Base-by-base conservation (phyloP, 2,888 invertebrate species). In the Hemaris fuciformis region DNA sequence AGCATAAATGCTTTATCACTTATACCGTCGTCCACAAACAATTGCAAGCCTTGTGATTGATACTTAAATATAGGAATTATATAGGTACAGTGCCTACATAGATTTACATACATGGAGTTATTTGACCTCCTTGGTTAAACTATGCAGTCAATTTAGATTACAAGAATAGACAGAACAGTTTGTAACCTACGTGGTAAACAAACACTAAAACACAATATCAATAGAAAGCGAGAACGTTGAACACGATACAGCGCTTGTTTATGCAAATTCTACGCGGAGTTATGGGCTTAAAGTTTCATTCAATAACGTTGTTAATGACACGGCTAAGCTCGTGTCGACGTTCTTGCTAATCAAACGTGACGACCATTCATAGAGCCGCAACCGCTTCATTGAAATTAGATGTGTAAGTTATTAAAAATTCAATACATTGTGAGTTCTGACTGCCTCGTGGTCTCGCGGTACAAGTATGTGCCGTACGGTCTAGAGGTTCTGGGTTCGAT, bases 181-280 rank as follows among this genome's bases (percentile, higher is more conserved):
- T 10, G 27, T 18, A 3, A 18, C 6, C 20, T 43, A 18, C 10
- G 46, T 25, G 25, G 25, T 23, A 53, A 69, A 70, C 73, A 65
- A 66, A 67, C 75, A 80, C 41, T 74, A 71, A 65, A 67, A 67
- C 64, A 71, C 75, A 75, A 63, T 75, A 76, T 73, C 73, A 64
- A 69, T 80, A 79, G 83, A 87, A 86, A 87, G 83, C 74, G 80
- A 79, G 76, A 83, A 81, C 75, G 72, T 75, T 79, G 73, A 71
- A 67, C 66, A 61, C 62, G 69, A 71, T 66, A 62, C 64, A 38
- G 63, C 64, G 71, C 70, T 69, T 70, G 68, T 62, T 68, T 68
- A 73, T 74, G 67, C 66, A 70, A 74, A 76, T 80, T n/a, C n/a
- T n/a, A 64, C 66, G 68, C 73, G 70, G 53, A 60, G 27, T 38